A percentile compares a stretch with the other conserved stretches of the same genome.
These are phyloP conservation scores for Phaenicophaeus curvirostris DNA, from an alignment of 2,797 vertebrate species.

Conservation along the genomic window DNA sequence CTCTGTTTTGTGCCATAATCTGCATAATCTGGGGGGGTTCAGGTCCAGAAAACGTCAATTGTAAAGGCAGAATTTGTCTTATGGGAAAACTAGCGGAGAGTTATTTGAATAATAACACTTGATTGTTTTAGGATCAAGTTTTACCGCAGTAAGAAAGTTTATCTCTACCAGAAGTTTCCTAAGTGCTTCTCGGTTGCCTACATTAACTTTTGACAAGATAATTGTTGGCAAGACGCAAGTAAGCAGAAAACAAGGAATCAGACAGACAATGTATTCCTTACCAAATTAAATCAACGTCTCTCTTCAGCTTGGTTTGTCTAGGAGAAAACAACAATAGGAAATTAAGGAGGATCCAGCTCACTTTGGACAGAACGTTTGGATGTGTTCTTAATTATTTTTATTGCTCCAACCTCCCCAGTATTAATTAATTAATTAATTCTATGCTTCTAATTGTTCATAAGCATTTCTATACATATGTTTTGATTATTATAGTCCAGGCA, in stretches of 20 bases:
- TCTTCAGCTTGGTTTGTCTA: conserved; percentile 30
- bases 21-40: neutral
- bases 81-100: neutral
- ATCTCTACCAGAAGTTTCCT: conserved; percentile 42
- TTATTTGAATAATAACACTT: neutral
- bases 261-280: neutral
- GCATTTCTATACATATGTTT: neutral
- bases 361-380: neutral
- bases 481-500: neutral
- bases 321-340: conserved; percentile 33
- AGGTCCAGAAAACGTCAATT: neutral
- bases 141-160: conserved; percentile 3
- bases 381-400: neutral
- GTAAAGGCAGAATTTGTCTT: neutral
- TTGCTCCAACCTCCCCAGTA: neutral
- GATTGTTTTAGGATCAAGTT: neutral
- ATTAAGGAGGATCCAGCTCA: neutral
- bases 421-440: neutral
- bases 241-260: conserved; percentile 63
- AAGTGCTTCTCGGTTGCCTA: conserved; percentile 11
- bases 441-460: neutral
- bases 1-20: neutral
- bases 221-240: conserved; percentile 60
- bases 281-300: conserved; percentile 50
- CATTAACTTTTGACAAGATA: conserved; percentile 69